These are phyloP conservation scores for Colletes latitarsis DNA, from an alignment of 1,140 invertebrate genomes.

Conservation along the genomic window DNA sequence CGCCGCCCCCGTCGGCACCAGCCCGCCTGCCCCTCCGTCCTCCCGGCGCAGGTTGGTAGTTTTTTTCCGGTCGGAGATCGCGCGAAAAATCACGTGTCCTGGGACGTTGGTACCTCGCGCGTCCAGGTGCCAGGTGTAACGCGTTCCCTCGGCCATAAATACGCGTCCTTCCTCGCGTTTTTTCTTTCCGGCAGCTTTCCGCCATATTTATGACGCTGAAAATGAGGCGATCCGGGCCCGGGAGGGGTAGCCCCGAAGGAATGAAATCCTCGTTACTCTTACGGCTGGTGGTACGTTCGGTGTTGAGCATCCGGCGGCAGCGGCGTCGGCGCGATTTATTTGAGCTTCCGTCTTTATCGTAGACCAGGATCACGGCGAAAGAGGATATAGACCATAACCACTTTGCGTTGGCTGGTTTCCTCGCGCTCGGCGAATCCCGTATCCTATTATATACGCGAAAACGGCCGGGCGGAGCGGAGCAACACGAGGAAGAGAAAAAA, in stretches of 20 bases:
- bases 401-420: conserved; percentile 63
- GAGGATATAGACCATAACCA: conserved; percentile 73
- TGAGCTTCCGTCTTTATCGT: conserved; percentile 73
- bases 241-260: conserved; percentile 37
- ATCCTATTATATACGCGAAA: conserved; percentile 36
- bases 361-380: conserved; percentile 65
- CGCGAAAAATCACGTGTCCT: conserved; percentile 14
- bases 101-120: neutral
- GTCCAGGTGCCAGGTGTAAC: neutral
- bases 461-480: neutral
- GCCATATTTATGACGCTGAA: conserved; percentile 57
- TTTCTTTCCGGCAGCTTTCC: conserved; percentile 14
- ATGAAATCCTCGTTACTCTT: conserved; percentile 71
- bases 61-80: neutral
- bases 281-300: conserved; percentile 61
- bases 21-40: neutral
- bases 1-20: neutral
- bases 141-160: conserved; percentile 30
- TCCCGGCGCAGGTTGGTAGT: too few relatives aligned
- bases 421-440: conserved; percentile 36
- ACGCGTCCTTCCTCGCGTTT: conserved; percentile 16
- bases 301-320: conserved; percentile 62
- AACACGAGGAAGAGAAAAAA: neutral
- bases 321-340: conserved; percentile 65
- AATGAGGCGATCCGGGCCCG: conserved; percentile 34